Percentiles rank a stretch among this genome's conserved stretches.
phyloP scores from a whole-genome alignment of 1,140 invertebrate genomes.

The Apis mellifera region Amel_HAv3.1 CM009937.2:5801501-5802000 shows the following conservation, averaged over 20 bases:
- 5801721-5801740: slow-evolving; percentile 71
- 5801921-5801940: background rate
- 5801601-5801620: background rate
- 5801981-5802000: no score
- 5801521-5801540: background rate
- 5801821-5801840: slow-evolving; percentile 53
- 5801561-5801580: background rate
- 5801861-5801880: slow-evolving; percentile 22
- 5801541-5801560: no score
- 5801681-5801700: slow-evolving; percentile 69
- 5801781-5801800: slow-evolving; percentile 70
- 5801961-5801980: no score
- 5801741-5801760: slow-evolving; percentile 67
- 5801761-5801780: slow-evolving; percentile 67
- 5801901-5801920: no score
- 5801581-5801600: background rate
- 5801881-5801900: background rate
- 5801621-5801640: background rate
- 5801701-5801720: slow-evolving; percentile 72
- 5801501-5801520: background rate
- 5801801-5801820: slow-evolving; percentile 73
- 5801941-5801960: background rate
- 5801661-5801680: slow-evolving; percentile 52
- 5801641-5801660: slow-evolving; percentile 51
- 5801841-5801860: slow-evolving; percentile 16